Base-by-base conservation (phyloP, 2,113 vertebrate genomes). In the Balaeniceps rex region DNA sequence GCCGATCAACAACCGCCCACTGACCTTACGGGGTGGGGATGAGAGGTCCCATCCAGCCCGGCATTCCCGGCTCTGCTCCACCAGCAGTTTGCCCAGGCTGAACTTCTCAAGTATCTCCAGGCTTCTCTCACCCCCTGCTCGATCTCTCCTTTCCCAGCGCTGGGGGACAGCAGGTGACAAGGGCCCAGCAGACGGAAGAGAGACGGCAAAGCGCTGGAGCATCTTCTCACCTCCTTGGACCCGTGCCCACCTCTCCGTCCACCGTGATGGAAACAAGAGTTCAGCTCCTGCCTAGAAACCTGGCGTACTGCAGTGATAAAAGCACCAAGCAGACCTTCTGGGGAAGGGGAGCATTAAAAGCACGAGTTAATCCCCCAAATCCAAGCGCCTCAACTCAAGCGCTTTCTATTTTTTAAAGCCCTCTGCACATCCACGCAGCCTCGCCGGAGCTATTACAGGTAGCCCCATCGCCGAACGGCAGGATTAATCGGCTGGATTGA, bases 81-180 rank as follows among this genome's bases (percentile, higher is more conserved):
- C 64, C 42, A 87, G 64, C 28, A 33, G 4, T 65, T 69, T 42
- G 79, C 29, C 54, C 71, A 87, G 31, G 71, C 3, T 90, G 91
- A 96, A 87, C 84, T 95, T 89, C 94, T 94, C 87, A 52, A 87
- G 40, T 81, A 28, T 87, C 93, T 89, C 77, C 46, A 34, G 72
- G 51, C n/a, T 83, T 38, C 19, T 66, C 51, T 78, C 60, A 44
- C 2, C 3, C 38, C 23, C 51, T 7, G 40, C 54, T 81, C 4
- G 0, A 72, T 12, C 5, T 4, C 11, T 90, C 16, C 33, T 46
- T 61, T 75, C 57, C 61, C 34, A 66, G 76, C 0, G 0, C 25
- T 11, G 7, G 14, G 21, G 64, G n/a, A 81, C 10, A 11, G 75
- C n/a, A 68, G 58, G 57, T 71, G 65, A 78, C 44, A 90, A 49